These are phyloP conservation scores for Calyptomena viridis DNA, from an alignment of 2,113 vertebrate species.

Conservation along the genomic window DNA sequence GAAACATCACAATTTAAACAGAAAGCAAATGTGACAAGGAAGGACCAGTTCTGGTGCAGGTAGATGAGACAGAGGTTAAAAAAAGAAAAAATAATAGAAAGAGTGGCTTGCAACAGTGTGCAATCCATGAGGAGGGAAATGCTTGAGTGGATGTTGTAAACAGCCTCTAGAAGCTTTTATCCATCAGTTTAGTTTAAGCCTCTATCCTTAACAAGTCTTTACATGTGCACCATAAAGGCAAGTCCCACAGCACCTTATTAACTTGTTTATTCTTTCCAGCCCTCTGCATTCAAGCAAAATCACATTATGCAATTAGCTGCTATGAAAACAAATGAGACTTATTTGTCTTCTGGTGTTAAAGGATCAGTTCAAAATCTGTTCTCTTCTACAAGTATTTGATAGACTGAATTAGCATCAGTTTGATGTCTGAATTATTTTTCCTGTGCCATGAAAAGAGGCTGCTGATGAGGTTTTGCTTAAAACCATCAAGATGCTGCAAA, in stretches of 20 bases:
- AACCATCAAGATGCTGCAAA: neutral
- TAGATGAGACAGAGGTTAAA: neutral
- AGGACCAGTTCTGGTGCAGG: neutral
- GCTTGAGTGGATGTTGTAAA: constrained; percentile 2
- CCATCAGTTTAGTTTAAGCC: neutral
- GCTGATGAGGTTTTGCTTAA: neutral
- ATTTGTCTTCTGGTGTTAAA: neutral
- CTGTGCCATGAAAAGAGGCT: neutral
- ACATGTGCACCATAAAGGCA: constrained; percentile 26
- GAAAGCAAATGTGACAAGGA: neutral
- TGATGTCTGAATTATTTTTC: neutral
- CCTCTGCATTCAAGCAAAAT: constrained; percentile 35
- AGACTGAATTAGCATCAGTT: neutral
- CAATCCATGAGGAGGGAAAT: neutral
- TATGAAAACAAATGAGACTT: constrained; percentile 21
- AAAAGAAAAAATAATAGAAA: neutral
- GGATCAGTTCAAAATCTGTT: neutral
- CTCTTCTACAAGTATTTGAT: neutral
- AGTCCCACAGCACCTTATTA: constrained; percentile 70
- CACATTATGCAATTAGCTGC: constrained; percentile 26
- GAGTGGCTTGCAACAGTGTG: neutral
- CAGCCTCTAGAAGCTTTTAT: constrained; percentile 17
- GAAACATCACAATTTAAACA: neutral
- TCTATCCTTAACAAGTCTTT: constrained; percentile 55
- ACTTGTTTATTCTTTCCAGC: constrained; percentile 71